phyloP scores from a whole-genome alignment of 1,140 invertebrate species.

The Leucophenga varia region DNA sequence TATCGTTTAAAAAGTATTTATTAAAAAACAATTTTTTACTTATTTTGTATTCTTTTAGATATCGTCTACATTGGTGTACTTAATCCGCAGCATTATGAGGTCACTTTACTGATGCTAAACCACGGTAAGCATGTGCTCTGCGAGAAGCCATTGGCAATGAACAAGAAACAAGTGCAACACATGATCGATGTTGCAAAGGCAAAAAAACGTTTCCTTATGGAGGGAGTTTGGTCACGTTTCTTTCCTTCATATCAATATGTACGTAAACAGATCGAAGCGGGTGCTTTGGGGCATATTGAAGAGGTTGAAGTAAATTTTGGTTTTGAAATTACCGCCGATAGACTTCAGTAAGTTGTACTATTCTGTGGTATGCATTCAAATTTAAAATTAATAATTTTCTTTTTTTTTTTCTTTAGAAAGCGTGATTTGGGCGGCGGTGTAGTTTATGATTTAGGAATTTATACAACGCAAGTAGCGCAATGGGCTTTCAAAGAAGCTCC shows the following conservation, averaged over 20 bases:
- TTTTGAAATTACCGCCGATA: constrained; percentile 65
- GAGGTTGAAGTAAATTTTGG: constrained; percentile 73
- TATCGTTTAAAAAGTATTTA: no score
- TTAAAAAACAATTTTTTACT: no score
- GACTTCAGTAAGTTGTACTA: no score
- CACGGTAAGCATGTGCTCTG: constrained; percentile 80
- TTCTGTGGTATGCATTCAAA: no score
- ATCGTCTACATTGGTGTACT: constrained; percentile 79
- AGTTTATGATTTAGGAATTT: constrained; percentile 81
- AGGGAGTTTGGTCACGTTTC: constrained; percentile 81
- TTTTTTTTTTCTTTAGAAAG: constrained; percentile 51
- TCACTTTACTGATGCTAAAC: constrained; percentile 72
- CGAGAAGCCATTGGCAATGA: constrained; percentile 83
- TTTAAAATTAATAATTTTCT: no score
- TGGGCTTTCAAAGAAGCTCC: constrained; percentile 71
- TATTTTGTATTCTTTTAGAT: constrained; percentile 59
- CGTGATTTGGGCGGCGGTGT: constrained; percentile 77
- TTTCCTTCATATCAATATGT: constrained; percentile 75
- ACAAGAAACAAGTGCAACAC: constrained; percentile 67
- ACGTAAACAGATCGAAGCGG: constrained; percentile 63
- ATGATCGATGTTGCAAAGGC: constrained; percentile 65
- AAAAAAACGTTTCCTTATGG: constrained; percentile 78
- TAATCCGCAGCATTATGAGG: constrained; percentile 70
- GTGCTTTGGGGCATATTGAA: constrained; percentile 71
- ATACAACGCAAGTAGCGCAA: constrained; percentile 73